Conservation (phyloP, 2,797 vertebrate species). For the Molossus alvarezi region DNA sequence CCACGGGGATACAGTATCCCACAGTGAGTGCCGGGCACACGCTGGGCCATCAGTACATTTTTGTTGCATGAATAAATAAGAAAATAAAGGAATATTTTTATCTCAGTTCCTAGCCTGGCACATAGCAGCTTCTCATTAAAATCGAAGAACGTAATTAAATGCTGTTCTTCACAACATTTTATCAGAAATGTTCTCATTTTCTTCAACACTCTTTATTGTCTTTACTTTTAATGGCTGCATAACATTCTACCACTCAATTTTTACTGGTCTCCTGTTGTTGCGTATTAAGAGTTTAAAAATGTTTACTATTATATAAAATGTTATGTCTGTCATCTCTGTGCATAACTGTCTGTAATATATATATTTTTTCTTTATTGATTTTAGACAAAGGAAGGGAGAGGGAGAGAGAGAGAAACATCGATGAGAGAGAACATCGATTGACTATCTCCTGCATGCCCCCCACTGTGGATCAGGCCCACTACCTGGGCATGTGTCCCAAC, state of each 20-base stretch:
- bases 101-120: neutral
- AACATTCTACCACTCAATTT: neutral
- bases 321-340: neutral
- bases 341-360: neutral
- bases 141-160: neutral
- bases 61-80: neutral
- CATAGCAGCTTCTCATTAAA: neutral
- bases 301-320: neutral
- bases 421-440: no score
- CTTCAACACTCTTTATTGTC: neutral
- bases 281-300: neutral
- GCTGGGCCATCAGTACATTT: neutral
- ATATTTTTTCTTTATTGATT: no score
- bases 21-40: neutral
- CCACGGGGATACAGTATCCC: neutral
- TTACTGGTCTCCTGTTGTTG: neutral
- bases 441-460: no score
- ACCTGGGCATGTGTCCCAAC: no score
- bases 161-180: neutral
- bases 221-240: neutral
- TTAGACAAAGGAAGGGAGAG: no score
- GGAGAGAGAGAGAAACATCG: no score
- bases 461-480: no score
- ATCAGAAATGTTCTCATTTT: neutral
- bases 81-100: neutral